Base-by-base conservation (phyloP, 92 coral and sea anemone genomes). In the Epizoanthus fatuus region DNA sequence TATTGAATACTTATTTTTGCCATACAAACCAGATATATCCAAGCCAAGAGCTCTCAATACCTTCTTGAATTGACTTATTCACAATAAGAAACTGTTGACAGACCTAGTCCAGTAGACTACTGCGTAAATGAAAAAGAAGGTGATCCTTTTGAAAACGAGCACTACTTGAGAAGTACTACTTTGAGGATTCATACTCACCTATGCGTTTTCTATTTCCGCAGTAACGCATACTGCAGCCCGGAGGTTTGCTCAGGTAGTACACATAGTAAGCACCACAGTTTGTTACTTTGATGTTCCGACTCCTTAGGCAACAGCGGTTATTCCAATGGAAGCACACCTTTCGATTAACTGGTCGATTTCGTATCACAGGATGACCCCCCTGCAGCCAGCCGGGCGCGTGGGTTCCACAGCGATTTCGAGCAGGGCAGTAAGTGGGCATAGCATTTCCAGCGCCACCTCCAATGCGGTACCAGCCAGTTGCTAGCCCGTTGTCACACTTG, bases 311-410 rank as follows among this genome's bases (percentile, higher is more conserved):
- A 45, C 91, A 87, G 19, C 16, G 25, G 0, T 57, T 58, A 0
- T 32, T 17, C 83, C 91, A 72, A 42, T 81, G 83, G 37, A 80
- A 87, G 67, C 83, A 87, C 20, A 81, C 91, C 20, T 69, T 81
- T 20, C 83, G 64, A 17, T 42, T 51, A 39, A 87, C 87, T 44
- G 63, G 82, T 32, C 91, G 81, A 51, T 87, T 51, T 19, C 63
- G 49, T 25, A 74, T 63, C 4, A 58, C 16, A 29, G 91, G 91
- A 52, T 87, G 91, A 15, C 52, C 45, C 16, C 81, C 86, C 12
- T 66, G 16, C 69, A 80, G 64, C 90, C 90, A 87, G 40, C 86
- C 90, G 38, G 90, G 90, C 5, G 90, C 86, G 67, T 59, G 63
- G 8, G 90, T 72, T 38, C 74, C 74, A 37, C 86, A 87, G 38